Percentiles rank a stretch among this genome's conserved stretches.
These are phyloP conservation scores for Leucoraja ocellata DNA, from an alignment of 2,797 vertebrate genomes.

Conservation along the genomic window DNA sequence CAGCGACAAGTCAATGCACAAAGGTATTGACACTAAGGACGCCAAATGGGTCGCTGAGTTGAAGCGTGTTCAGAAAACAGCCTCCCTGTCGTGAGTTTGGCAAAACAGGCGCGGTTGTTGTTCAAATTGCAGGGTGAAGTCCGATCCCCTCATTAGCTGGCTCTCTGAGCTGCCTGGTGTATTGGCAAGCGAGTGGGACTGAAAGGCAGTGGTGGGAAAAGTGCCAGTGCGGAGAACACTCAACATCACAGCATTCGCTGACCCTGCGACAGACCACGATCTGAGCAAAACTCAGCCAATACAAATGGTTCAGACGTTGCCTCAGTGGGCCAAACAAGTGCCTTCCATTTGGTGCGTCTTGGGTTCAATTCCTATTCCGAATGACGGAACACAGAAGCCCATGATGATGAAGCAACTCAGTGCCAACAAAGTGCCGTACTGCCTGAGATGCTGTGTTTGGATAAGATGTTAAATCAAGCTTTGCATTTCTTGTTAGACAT, in stretches of 20 bases:
- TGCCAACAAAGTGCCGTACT: too few relatives aligned
- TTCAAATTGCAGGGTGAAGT: not conserved
- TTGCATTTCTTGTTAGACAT: too few relatives aligned
- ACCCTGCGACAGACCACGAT: not conserved
- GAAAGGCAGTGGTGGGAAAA: not conserved
- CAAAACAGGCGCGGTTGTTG: not conserved
- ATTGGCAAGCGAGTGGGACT: not conserved
- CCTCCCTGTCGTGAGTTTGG: not conserved
- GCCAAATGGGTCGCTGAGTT: not conserved
- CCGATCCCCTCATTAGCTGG: not conserved
- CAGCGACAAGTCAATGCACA: not conserved
- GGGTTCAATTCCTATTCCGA: too few relatives aligned
- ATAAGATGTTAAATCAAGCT: too few relatives aligned
- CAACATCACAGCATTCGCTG: not conserved
- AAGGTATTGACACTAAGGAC: not conserved
- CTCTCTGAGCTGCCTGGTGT: not conserved
- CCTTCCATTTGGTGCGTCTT: too few relatives aligned
- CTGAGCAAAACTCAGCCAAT: not conserved
- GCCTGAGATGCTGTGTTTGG: too few relatives aligned
- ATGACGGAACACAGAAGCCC: too few relatives aligned
- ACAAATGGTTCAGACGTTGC: not conserved
- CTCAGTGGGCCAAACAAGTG: too few relatives aligned
- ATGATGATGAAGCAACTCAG: too few relatives aligned
- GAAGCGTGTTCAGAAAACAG: not conserved
- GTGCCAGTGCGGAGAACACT: not conserved